Conservation (phyloP, 1,140 invertebrate species). For the Trichoplusia ni region DNA sequence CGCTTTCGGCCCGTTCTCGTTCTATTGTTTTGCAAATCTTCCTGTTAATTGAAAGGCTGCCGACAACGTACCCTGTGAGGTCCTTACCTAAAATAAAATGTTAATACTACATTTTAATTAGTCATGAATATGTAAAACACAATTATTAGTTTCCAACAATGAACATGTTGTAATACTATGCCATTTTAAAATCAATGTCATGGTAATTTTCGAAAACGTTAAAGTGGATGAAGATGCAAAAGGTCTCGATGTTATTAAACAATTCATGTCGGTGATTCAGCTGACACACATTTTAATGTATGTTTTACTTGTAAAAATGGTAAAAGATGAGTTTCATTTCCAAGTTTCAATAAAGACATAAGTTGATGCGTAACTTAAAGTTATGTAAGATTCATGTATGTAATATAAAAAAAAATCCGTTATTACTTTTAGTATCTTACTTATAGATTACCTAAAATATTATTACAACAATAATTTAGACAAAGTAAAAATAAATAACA, state of each 20-base stretch:
- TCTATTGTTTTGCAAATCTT: slow-evolving; percentile 48
- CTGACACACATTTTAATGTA: slow-evolving; percentile 1
- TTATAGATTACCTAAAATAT: too few species aligned
- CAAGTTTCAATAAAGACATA: background rate
- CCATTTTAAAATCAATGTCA: too few species aligned
- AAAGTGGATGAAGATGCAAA: background rate
- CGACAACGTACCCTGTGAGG: slow-evolving; percentile 44
- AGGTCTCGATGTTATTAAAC: background rate
- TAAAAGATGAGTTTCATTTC: background rate
- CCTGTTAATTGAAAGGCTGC: slow-evolving; percentile 49
- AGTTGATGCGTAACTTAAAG: too few species aligned
- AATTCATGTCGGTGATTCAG: background rate
- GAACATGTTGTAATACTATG: background rate
- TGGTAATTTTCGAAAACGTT: background rate
- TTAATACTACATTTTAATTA: slow-evolving; percentile 16
- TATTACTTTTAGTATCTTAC: too few species aligned
- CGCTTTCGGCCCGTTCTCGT: slow-evolving; percentile 36
- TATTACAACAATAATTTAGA: too few species aligned
- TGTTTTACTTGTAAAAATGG: background rate
- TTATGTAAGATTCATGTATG: too few species aligned
- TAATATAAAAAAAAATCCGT: too few species aligned
- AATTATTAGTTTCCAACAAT: background rate
- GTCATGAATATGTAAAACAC: slow-evolving; percentile 30
- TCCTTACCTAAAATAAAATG: slow-evolving; percentile 38
- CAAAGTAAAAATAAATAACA: too few species aligned